phyloP scores from a whole-genome alignment of 1,140 invertebrate genomes.

The Caerostris extrusa region DNA sequence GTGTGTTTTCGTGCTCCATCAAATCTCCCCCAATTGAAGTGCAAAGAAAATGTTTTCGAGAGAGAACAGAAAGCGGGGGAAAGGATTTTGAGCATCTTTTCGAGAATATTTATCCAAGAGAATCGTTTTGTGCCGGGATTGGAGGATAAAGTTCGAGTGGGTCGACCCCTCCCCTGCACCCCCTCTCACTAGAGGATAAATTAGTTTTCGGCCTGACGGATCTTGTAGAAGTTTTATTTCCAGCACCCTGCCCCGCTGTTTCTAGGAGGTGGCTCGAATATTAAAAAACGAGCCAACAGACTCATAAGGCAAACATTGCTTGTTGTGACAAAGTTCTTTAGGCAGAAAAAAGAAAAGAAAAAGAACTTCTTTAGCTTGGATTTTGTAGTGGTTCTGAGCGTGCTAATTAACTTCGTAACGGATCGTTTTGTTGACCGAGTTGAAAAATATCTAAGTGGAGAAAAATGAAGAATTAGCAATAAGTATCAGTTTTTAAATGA shows the following conservation, averaged over 20 bases:
- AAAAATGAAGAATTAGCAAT: neutral
- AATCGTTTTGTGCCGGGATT: constrained; percentile 68
- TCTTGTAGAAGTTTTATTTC: constrained; percentile 58
- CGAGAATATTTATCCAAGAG: constrained; percentile 73
- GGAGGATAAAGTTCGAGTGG: constrained; percentile 74
- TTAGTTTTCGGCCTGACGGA: constrained; percentile 72
- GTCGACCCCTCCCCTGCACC: neutral
- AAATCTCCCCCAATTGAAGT: constrained; percentile 75
- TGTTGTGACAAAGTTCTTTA: constrained; percentile 69
- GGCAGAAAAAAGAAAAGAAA: neutral
- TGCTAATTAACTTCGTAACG: constrained; percentile 32
- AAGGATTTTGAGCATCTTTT: constrained; percentile 75
- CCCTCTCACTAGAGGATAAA: constrained; percentile 71
- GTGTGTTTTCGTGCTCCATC: constrained; percentile 69
- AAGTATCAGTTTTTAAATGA: neutral
- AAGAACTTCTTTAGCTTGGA: neutral
- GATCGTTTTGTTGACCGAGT: neutral
- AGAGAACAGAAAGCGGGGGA: neutral
- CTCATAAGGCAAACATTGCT: constrained; percentile 16
- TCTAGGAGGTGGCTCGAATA: constrained; percentile 28
- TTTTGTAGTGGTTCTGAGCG: constrained; percentile 21
- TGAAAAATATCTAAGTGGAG: neutral
- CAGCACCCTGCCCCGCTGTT: neutral
- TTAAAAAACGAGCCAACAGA: constrained; percentile 50
- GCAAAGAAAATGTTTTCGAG: constrained; percentile 77